Evolutionary conservation across 2,888 invertebrate species (phyloP), one percentile per base, ranked within the genome.

Genomic region (Cancer borealis): DNA sequence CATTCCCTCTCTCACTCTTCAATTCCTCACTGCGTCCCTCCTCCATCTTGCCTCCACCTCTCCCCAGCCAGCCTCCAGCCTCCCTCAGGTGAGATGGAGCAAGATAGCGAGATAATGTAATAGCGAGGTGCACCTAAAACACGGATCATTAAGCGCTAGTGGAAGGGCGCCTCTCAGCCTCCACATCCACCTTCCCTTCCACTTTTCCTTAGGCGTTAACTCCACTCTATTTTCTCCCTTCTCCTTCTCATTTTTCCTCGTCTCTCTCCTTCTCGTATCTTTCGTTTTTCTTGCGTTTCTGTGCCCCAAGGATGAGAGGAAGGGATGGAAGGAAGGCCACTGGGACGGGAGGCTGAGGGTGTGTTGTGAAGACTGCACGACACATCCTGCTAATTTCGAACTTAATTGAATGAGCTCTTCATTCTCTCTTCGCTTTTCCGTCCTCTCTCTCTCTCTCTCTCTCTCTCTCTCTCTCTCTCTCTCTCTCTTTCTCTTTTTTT

Each of bases 401-500:
- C 79, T 79, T 79, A 79, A 79, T 79, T 79, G 14, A 79, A 79
- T 79, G 79, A 79, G 79, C 10, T 30, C 79, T 79, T 79, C 79
- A 79, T 30, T 30, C 79, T 79, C 30, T 79, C 79, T 79, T 79
- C 79, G 30, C 79, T 79, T 79, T 26, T 79, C 79, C 26, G 79
- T 10, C 2, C 26, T 30, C 21, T n/a, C 91, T 91, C 91, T 91
- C 91, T 91, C 60, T 91, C 60, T 88, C 46, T 88, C 88, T 88
- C 46, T 88, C 88, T 88, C 46, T 88, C 88, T 88, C 46, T 88
- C 88, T 46, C 46, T 88, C 88, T 88, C 88, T 88, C 88, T 89
- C 89, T 89, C 89, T 73, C 73, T 73, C 73, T 73, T 26, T 73
- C 73, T 73, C 73, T 73, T 26, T 30, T 30, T 79, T 30, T 79